These are phyloP conservation scores for Palythoa heliodiscus DNA, from an alignment of 92 coral and sea anemone genomes.

Conservation along the genomic window DNA sequence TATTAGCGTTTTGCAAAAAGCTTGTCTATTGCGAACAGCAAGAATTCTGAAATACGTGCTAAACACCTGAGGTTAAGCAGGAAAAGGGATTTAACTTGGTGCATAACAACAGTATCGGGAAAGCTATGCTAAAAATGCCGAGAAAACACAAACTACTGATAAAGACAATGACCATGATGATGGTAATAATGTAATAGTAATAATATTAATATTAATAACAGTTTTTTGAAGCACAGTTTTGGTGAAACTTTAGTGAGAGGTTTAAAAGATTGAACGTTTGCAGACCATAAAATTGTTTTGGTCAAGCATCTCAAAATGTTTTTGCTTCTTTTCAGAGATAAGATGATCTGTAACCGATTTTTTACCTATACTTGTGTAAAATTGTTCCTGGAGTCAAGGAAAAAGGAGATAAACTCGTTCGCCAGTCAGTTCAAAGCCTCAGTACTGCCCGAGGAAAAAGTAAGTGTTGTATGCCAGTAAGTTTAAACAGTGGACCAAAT, in stretches of 20 bases:
- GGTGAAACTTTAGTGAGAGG: not conserved
- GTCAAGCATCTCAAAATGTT: not conserved
- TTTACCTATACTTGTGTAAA: conserved; percentile 85
- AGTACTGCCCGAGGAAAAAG: conserved; percentile 84
- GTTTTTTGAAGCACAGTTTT: not conserved
- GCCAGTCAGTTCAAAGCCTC: conserved; percentile 65
- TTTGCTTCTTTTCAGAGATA: conserved; percentile 64
- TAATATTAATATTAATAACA: not conserved
- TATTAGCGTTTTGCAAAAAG: too few relatives aligned
- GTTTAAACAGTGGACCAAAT: too few relatives aligned
- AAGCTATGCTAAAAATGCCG: too few relatives aligned
- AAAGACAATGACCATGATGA: not conserved
- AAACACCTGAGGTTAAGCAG: too few relatives aligned
- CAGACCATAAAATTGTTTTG: not conserved
- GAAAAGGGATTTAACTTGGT: too few relatives aligned
- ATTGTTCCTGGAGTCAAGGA: conserved; percentile 78
- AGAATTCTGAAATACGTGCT: too few relatives aligned
- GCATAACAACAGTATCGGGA: too few relatives aligned
- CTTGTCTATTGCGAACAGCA: too few relatives aligned
- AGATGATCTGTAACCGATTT: conserved; percentile 80
- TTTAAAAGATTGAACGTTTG: not conserved
- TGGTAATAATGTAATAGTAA: not conserved
- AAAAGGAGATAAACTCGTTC: conserved; percentile 76
- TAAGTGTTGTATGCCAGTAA: conserved; percentile 18
- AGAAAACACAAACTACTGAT: too few relatives aligned